Evolutionary conservation across 2,888 invertebrate species (phyloP).

Genomic region (Metopia argyrocephala): DNA sequence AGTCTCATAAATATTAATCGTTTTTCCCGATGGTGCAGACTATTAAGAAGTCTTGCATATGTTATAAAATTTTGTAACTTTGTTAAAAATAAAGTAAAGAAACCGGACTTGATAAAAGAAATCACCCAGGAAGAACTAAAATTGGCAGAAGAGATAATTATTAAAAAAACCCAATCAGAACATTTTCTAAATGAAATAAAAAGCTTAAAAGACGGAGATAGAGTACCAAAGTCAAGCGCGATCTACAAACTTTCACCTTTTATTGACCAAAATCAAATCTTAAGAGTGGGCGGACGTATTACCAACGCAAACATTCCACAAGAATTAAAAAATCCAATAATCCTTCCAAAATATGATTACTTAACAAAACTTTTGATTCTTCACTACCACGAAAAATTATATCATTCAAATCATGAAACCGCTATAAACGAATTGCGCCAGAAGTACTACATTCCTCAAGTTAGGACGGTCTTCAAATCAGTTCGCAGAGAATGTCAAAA

Average conservation of each 20-base stretch:
- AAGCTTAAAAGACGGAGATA: background rate
- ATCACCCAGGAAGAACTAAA: slow-evolving; percentile 4
- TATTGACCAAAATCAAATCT: slow-evolving; percentile 3
- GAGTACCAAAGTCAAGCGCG: slow-evolving; percentile 6
- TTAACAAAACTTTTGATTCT: slow-evolving; percentile 1
- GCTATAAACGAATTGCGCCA: too few species aligned
- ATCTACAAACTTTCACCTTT: slow-evolving; percentile 24
- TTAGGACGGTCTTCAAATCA: slow-evolving; percentile 1
- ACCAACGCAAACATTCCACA: slow-evolving; percentile 1
- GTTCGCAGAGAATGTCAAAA: background rate
- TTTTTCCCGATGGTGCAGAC: background rate
- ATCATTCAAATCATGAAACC: background rate
- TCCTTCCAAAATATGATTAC: slow-evolving; percentile 7
- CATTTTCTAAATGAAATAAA: too few species aligned
- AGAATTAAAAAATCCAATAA: slow-evolving; percentile 19
- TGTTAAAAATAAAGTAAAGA: background rate
- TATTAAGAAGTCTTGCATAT: slow-evolving; percentile 8
- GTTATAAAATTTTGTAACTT: background rate
- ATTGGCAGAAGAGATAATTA: slow-evolving; percentile 4
- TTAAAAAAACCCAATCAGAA: too few species aligned
- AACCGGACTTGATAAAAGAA: background rate
- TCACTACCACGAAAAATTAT: background rate
- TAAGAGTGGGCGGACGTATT: slow-evolving; percentile 17
- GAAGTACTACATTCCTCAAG: background rate
- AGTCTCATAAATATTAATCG: too few species aligned